Evolutionary conservation across 2,113 vertebrate genomes (phyloP), one percentile per base, ranked within the genome.

Genomic region (Cynocephalus volans): DNA sequence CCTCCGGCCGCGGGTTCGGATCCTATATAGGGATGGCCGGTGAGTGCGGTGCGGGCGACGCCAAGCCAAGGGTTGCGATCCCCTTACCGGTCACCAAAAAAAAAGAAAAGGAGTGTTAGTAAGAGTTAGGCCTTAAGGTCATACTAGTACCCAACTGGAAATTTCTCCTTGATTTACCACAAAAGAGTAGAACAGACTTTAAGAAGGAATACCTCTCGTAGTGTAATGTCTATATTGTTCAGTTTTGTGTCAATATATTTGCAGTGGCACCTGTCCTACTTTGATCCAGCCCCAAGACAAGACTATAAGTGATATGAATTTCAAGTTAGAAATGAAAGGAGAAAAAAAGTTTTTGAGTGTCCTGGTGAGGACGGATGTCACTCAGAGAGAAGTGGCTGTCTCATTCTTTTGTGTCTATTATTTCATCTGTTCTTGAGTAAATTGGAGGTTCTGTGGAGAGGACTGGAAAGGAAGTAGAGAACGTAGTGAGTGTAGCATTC

Each of bases 401-500:
- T 11, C 26, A 18, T 52, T 83, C 17, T 77, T 45, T 45, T 4
- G 6, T 50, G 19, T 64, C 33, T 36, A 4, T 36, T 10, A 18
- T 83, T 90, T 45, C 15, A 15, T 45, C n/a, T 50, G 28, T 48
- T 94, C 0, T 28, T 19, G 33, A 72, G n/a, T 12, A 50, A 54
- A 33, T 11, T 18, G 64, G 48, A 84, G 48, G 14, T 28, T 75
- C 54, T 18, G 4, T n/a, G 75, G 52, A 77, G 83, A 92, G 26
- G n/a, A 5, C 0, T 56, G 50, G 60, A 8, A 1, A 73, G 70
- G 14, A 85, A 50, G 84, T 5, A 41, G 5, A 11, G 64, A 91
- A 1, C 5, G 3, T 9, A 8, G 13, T 0, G 45, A 87, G 9
- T 0, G 5, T 4, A 4, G 65, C 2, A 8, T 10, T n/a, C 60